Base-by-base conservation (phyloP, 2,797 vertebrate species). In the Schizothorax lantsangensis region DNA sequence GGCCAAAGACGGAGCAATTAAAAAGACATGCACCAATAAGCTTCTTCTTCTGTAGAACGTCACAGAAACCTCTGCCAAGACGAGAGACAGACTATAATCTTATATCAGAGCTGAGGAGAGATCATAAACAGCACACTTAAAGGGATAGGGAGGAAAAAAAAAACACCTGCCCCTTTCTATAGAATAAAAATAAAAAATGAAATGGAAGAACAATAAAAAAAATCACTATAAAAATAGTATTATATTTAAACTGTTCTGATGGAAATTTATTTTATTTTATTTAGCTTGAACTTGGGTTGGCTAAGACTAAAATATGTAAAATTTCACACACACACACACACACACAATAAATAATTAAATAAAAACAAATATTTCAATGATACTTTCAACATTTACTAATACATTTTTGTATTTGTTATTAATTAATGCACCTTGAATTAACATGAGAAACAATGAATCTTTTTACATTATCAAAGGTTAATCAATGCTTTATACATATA, bases 1-100 rank as follows among this genome's bases (percentile, higher is more conserved):
- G 78, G 62, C 72, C 81, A 80, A 80, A 84, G 82, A 77, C 83
- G 88, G 90, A 92, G 92, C 94, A 97, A 97, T 97, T 97, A 97
- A 97, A 96, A 98, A 96, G 94, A 94, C 93, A 97, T 92, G 95
- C 94, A 94, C 93, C 93, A 92, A 81, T 93, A 94, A 69, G 8
- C 89, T 92, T 92, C 92, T 89, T 73, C 87, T 91, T 91, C 84
- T 86, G 89, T 88, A 88, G 84, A 91, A 92, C 89, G 89, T 62
- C 47, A 86, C 15, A n/a, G 52, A 75, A 83, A 57, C 66, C 75
- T 78, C 36, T 23, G 71, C 47, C 57, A 33, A 66, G 10, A 75
- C 30, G 36, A 59, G 54, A 85, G 30, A 68, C 33, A 74, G 15
- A 82, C 17, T 40, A 69, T 71, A 26, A 30, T 69, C 9, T 38